Base-by-base conservation (phyloP, 1,140 invertebrate genomes). In the Plectus sambesii region DNA sequence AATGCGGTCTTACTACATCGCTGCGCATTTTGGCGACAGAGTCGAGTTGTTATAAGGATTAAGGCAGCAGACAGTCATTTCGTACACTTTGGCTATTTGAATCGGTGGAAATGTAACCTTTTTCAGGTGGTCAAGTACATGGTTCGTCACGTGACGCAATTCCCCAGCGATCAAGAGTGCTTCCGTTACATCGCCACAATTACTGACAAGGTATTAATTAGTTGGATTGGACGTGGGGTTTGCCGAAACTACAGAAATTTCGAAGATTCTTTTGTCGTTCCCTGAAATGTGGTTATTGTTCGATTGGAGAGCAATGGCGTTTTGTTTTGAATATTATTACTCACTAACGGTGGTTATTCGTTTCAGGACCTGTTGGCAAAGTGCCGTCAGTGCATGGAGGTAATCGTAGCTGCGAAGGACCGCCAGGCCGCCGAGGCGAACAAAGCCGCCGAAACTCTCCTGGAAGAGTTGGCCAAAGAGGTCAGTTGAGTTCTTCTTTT, bases 121-220 rank as follows among this genome's bases (percentile, higher is more conserved):
- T 41, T 64, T 3, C 40, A 68, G 55, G 72, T 94, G 6, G 89
- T 97, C 3, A 92, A 94, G 63, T 98, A 87, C 85, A 89, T 98
- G 83, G 93, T 99, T 2, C 83, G 87, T 60, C 85, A 93, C 69
- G 93, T 98, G 3, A 85, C 82, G 6, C 93, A 98, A 70, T 99
- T 97, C 70, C 94, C 94, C 4, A 93, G 87, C 33, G 94, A 99
- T 70, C 83, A 87, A 64, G 93, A 98, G 74, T 89, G 96, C 80
- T 84, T 82, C 12, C 70, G 82, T 49, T 84, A 78, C 62, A 77
- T 82, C 45, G 70, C 75, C 1, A 79, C 81, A 2, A 66, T 81
- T 15, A 77, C 69, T 51, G 81, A 83, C 69, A 79, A 81, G 62
- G 74, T 74, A 51, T 58, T 56, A 24, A 17, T n/a, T 12, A 12